These are phyloP conservation scores for Rhynchopsitta pachyrhyncha DNA, from an alignment of 2,113 vertebrate genomes.

Conservation along the genomic window DNA sequence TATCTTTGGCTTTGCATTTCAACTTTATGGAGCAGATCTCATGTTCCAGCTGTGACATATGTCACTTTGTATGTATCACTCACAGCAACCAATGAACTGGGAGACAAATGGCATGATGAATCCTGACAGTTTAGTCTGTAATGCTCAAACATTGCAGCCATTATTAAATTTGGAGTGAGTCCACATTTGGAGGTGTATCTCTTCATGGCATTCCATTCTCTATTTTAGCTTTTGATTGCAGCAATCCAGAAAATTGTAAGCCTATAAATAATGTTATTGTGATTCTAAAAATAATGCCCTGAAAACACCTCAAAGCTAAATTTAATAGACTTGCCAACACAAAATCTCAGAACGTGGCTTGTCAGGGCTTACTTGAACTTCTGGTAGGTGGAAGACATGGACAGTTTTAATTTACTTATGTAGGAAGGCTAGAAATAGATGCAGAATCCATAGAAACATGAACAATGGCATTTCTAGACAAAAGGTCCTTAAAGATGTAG, in stretches of 20 bases:
- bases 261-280: constrained; percentile 10
- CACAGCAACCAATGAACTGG: background rate
- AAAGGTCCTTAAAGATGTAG: background rate
- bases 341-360: background rate
- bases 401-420: background rate
- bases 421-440: constrained; percentile 2
- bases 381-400: background rate
- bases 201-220: background rate
- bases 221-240: constrained; percentile 19
- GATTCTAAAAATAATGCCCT: constrained; percentile 37
- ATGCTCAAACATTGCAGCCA: background rate
- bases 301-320: background rate
- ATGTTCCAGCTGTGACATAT: background rate
- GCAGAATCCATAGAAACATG: background rate
- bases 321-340: background rate
- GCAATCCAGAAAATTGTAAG: background rate
- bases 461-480: background rate
- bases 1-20: background rate
- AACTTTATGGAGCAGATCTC: background rate
- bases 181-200: background rate
- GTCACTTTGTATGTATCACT: constrained; percentile 8
- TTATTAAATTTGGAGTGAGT: constrained; percentile 1
- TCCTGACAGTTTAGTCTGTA: background rate
- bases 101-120: background rate
- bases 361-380: background rate